Evolutionary conservation across 1,140 invertebrate genomes (phyloP).

Genomic region (Aphaenogaster rudis): DNA sequence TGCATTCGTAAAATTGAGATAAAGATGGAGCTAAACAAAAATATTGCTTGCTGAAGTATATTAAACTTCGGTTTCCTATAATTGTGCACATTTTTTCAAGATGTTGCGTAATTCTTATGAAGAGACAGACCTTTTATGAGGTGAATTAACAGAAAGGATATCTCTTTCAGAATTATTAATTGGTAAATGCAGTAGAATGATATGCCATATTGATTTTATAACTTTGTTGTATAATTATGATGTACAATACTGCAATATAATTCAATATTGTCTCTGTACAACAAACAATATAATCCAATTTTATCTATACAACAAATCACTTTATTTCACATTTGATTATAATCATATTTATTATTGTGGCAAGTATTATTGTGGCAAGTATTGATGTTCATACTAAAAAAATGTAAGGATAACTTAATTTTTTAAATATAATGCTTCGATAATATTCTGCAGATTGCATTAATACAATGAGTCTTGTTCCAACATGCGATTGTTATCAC

Average conservation of each 20-base stretch:
- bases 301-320: background rate
- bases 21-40: conserved; percentile 20
- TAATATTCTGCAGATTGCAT: conserved; percentile 4
- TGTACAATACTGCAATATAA: background rate
- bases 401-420: background rate
- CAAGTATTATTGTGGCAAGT: background rate
- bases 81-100: background rate
- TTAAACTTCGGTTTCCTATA: conserved; percentile 1
- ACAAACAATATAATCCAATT: conserved; percentile 13
- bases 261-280: background rate
- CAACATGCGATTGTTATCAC: conserved; percentile 5
- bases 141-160: background rate
- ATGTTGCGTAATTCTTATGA: background rate
- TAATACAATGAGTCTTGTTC: background rate
- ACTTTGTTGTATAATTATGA: background rate
- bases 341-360: background rate
- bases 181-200: background rate
- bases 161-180: conserved; percentile 5
- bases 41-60: background rate
- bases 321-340: background rate
- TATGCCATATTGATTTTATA: background rate
- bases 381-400: background rate
- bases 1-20: background rate
- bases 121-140: background rate
- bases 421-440: background rate